Conservation (phyloP, 2,888 invertebrate species). For the Tridacna crocea region DNA sequence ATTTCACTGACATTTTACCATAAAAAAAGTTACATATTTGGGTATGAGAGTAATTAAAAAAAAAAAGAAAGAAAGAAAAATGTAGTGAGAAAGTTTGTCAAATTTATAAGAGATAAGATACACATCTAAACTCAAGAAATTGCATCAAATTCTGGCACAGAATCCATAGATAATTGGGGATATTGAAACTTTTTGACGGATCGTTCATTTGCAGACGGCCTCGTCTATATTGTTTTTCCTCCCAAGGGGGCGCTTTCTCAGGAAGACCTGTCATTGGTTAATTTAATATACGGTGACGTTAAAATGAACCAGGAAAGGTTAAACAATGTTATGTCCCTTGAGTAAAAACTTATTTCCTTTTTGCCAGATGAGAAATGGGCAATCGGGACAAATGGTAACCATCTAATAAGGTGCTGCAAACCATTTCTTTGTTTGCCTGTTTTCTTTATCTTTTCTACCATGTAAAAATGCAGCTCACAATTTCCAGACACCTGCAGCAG, state of each 20-base stretch:
- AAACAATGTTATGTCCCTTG: slow-evolving; percentile 16
- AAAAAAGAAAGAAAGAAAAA: background rate
- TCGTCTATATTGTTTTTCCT: slow-evolving; percentile 15
- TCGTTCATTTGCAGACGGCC: slow-evolving; percentile 11
- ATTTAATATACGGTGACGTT: slow-evolving; percentile 11
- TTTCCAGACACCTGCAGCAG: too few species aligned
- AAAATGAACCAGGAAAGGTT: slow-evolving; percentile 8
- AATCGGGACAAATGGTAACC: background rate
- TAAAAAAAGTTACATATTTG: too few species aligned
- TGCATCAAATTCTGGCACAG: slow-evolving; percentile 7
- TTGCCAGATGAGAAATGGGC: slow-evolving; percentile 24
- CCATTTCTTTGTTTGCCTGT: too few species aligned
- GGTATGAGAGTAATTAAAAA: too few species aligned
- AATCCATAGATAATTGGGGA: slow-evolving; percentile 4
- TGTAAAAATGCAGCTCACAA: too few species aligned
- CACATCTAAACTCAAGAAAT: slow-evolving; percentile 1
- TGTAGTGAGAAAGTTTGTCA: background rate
- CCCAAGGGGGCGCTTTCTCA: slow-evolving; percentile 19
- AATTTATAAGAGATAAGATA: background rate
- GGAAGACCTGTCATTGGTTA: slow-evolving; percentile 20
- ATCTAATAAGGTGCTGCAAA: slow-evolving; percentile 1
- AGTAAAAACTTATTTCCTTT: slow-evolving; percentile 4
- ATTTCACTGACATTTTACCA: too few species aligned
- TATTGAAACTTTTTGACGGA: slow-evolving; percentile 12
- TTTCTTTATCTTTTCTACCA: too few species aligned